These are phyloP conservation scores for Odobenus rosmarus DNA, from an alignment of 2,113 vertebrate species.

Conservation along the genomic window DNA sequence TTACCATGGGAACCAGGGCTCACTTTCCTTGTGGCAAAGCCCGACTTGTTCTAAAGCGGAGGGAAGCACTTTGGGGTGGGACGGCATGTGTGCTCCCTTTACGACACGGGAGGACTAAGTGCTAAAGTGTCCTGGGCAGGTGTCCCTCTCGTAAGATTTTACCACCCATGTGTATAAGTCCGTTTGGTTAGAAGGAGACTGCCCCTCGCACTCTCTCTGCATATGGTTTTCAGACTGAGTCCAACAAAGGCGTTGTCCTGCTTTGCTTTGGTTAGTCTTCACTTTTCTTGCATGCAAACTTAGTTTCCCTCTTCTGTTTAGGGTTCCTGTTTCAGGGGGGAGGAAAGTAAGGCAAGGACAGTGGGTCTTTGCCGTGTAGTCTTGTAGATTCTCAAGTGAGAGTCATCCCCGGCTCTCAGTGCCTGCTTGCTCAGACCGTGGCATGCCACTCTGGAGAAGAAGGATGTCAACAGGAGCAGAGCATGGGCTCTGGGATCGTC, in stretches of 20 bases:
- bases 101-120: neutral
- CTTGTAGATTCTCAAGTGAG: no score
- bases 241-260: neutral
- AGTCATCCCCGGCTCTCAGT: neutral
- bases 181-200: rapidly evolving
- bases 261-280: neutral
- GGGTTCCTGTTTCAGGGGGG: neutral
- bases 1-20: neutral
- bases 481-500: neutral
- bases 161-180: rapidly evolving
- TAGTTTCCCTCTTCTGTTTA: rapidly evolving
- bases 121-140: rapidly evolving
- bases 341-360: neutral
- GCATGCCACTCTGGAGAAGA: neutral
- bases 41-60: neutral
- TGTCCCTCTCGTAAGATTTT: neutral
- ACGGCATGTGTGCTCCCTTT: rapidly evolving
- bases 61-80: neutral
- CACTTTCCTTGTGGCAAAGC: neutral
- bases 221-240: neutral
- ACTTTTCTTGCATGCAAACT: neutral
- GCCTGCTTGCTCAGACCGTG: neutral
- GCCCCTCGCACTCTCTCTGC: neutral
- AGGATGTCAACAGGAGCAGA: neutral
- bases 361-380: neutral